Conservation (phyloP, 2,888 invertebrate genomes). For the Schrankia costaestrigalis region DNA sequence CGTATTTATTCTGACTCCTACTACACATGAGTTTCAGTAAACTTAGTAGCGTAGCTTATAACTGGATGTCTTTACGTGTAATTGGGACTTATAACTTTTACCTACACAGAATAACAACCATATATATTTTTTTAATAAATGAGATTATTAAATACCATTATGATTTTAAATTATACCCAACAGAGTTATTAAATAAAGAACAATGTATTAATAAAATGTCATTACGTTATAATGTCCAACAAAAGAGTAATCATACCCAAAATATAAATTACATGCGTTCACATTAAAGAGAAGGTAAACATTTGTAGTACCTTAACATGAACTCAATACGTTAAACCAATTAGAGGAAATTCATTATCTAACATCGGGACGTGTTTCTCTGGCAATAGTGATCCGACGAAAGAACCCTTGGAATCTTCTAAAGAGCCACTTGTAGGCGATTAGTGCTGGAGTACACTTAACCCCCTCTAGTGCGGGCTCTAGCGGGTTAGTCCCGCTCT, state of each 20-base stretch:
- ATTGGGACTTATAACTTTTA: too few species aligned
- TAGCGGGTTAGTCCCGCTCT: conserved; percentile 50
- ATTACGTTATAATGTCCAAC: too few species aligned
- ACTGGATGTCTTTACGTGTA: too few species aligned
- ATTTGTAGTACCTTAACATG: conserved; percentile 29
- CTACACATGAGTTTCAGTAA: too few species aligned
- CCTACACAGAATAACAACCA: too few species aligned
- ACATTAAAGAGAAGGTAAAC: conserved; percentile 16
- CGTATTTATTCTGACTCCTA: too few species aligned
- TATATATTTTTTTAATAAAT: too few species aligned
- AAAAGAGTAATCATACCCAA: conserved; percentile 13
- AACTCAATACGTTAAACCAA: conserved; percentile 59
- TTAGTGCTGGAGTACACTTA: conserved; percentile 66
- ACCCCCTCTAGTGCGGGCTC: conserved; percentile 54
- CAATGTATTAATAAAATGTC: too few species aligned
- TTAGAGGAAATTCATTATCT: conserved; percentile 71
- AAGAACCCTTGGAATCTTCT: conserved; percentile 66
- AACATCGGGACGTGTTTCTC: conserved; percentile 62
- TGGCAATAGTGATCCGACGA: conserved; percentile 63
- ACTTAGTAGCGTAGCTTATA: too few species aligned
- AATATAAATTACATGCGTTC: conserved; percentile 20
- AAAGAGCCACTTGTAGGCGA: conserved; percentile 64
- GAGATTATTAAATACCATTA: too few species aligned
- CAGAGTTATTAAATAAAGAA: too few species aligned
- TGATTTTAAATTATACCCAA: too few species aligned